phyloP scores from a whole-genome alignment of 2,797 vertebrate genomes.

The Muscicapa striata region DNA sequence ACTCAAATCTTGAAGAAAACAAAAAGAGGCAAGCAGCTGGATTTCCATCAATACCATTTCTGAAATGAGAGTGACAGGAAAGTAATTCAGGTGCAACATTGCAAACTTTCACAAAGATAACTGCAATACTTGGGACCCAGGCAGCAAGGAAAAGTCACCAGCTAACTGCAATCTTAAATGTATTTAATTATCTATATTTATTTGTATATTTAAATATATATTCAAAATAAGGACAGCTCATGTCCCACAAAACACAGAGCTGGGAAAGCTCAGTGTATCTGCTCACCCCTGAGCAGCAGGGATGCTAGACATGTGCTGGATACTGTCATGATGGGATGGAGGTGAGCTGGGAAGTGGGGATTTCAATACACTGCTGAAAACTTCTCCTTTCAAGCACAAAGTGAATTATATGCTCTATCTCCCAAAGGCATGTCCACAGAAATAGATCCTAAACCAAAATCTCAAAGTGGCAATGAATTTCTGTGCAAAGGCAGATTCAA shows the following conservation, averaged over 20 bases:
- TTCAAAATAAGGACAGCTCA: not conserved
- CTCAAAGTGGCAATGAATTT: not conserved
- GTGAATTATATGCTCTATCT: not conserved
- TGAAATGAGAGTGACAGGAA: not conserved
- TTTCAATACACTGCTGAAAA: not conserved
- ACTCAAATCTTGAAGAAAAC: not conserved
- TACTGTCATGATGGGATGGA: not conserved
- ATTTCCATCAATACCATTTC: not conserved
- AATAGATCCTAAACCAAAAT: not conserved
- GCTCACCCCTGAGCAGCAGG: not conserved
- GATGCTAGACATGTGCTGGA: not conserved
- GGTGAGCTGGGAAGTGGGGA: not conserved
- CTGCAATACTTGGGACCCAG: not conserved
- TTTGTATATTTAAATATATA: not conserved
- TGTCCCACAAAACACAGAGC: not conserved
- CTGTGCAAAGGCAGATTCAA: not conserved
- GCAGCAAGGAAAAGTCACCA: not conserved
- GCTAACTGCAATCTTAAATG: not conserved
- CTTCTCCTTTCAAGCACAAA: not conserved
- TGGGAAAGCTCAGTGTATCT: not conserved
- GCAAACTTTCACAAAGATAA: not conserved
- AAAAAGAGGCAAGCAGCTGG: not conserved
- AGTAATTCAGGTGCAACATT: accelerated
- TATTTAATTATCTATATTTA: not conserved
- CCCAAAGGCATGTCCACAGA: not conserved